These are phyloP conservation scores for Malurus cyaneus DNA, from an alignment of 2,113 vertebrate genomes.

Conservation along the genomic window DNA sequence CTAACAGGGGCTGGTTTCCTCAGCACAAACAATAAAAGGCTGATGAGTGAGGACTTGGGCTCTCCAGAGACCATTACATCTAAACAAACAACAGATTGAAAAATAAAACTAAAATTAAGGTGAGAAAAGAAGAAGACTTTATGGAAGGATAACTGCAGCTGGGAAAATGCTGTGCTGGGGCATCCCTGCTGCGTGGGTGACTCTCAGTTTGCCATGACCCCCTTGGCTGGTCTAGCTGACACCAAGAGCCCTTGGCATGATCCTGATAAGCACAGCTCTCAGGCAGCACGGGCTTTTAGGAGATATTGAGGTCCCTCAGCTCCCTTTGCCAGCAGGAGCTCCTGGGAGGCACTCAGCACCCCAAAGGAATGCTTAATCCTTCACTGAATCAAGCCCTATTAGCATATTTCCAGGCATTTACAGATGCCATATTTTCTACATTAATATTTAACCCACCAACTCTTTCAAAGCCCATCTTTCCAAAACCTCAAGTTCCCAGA, in stretches of 20 bases:
- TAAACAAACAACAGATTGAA: constrained; percentile 13
- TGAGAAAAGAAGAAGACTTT: neutral
- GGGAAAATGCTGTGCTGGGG: neutral
- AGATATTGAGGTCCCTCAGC: neutral
- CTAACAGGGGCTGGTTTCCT: constrained; percentile 24
- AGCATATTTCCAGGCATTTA: constrained; percentile 67
- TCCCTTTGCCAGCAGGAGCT: constrained; percentile 1
- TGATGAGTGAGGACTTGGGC: constrained; percentile 28
- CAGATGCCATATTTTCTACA: constrained; percentile 78
- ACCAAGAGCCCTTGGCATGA: neutral
- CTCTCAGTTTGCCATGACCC: neutral
- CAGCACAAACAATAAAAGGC: constrained; percentile 25
- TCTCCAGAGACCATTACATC: neutral
- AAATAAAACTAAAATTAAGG: neutral
- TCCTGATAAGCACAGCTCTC: neutral
- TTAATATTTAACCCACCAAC: constrained; percentile 79
- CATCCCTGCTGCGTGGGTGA: neutral
- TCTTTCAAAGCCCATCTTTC: constrained; percentile 74
- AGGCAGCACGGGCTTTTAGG: neutral
- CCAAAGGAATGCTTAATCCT: neutral
- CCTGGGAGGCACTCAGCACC: constrained; percentile 21
- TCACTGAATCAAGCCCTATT: constrained; percentile 16
- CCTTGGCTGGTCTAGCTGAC: neutral
- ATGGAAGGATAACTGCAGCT: neutral
- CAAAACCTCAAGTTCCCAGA: constrained; percentile 73